Conservation (phyloP, 2,797 vertebrate genomes). For the Dermochelys coriacea region DNA sequence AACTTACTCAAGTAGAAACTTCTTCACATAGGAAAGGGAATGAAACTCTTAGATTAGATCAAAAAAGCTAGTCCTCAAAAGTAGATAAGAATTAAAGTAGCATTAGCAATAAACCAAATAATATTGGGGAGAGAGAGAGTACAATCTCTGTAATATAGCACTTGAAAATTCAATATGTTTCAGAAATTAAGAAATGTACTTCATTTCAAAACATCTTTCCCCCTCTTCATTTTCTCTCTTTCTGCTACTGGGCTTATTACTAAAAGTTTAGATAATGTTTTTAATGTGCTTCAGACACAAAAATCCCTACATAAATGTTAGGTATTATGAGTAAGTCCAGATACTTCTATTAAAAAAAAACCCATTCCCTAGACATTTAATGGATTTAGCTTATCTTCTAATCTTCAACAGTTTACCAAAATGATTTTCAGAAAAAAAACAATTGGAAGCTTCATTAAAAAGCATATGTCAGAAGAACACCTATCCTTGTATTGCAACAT, state of each 20-base stretch:
- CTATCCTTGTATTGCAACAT: slow-evolving; percentile 26
- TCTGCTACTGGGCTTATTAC: not conserved
- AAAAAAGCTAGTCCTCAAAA: not conserved
- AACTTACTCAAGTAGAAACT: not conserved
- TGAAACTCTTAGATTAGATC: not conserved
- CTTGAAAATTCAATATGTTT: slow-evolving; percentile 12
- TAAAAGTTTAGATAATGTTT: not conserved
- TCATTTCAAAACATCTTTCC: not conserved
- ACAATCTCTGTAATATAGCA: not conserved
- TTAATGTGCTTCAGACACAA: not conserved
- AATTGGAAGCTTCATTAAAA: slow-evolving; percentile 5
- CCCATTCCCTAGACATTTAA: slow-evolving; percentile 28
- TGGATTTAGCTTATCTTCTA: not conserved
- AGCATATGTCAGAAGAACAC: not conserved
- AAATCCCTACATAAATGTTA: slow-evolving; percentile 27
- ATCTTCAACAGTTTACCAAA: slow-evolving; percentile 35
- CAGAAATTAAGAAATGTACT: slow-evolving; percentile 24
- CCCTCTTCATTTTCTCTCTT: slow-evolving; percentile 13
- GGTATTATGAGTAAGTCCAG: not conserved
- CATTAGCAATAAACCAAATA: not conserved
- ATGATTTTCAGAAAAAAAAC: slow-evolving; percentile 11
- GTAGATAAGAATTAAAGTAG: not conserved
- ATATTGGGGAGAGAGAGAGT: not conserved
- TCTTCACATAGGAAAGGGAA: not conserved
- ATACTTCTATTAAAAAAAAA: slow-evolving; percentile 37